Evolutionary conservation across 2,113 vertebrate species (phyloP), one percentile per base, ranked within the genome.

Genomic region (Aegithalos caudatus): DNA sequence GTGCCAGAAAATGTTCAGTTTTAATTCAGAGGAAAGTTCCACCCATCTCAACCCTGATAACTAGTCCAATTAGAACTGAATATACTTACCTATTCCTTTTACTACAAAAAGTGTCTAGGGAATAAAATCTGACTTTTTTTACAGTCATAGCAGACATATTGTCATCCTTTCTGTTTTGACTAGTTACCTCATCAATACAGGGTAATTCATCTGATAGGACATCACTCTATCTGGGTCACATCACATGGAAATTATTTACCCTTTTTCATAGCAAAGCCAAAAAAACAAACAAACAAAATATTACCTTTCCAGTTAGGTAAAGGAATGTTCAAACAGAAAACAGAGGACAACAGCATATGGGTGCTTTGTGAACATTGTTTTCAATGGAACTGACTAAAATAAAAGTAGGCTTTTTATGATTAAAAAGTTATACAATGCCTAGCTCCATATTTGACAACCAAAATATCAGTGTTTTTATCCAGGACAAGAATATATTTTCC

Each of bases 121-220:
- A 91, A 86, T 74, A 84, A 92, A 69, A 80, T 80, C 40, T 19
- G 12, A 60, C 33, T 84, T 18, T 56, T 88, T 87, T 86, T 40
- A 64, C 17, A 88, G 65, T 79, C 53, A 71, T 25, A 47, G 8
- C 22, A 70, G 51, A 73, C 15, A 44, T 79, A 65, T 9, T 90
- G 31, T 70, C 25, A 72, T 45, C 7, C 15, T 70, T 93, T 93
- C 64, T 78, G 24, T 78, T 92, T 84, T 92, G 38, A 60, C 53
- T 28, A 44, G 35, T 27, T 60, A 74, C 25, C 13, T 66, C 19
- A 62, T 10, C 22, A 25, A 65, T 54, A 88, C 3, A 70, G 10
- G 12, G 35, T 57, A 73, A 81, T 58, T 76, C 2, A 77, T 65
- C 58, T 79, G 29, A 56, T 7, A 81, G 53, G 33, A 91, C 23